Conservation (phyloP, 2,888 invertebrate genomes). For the Orthosia incerta region DNA sequence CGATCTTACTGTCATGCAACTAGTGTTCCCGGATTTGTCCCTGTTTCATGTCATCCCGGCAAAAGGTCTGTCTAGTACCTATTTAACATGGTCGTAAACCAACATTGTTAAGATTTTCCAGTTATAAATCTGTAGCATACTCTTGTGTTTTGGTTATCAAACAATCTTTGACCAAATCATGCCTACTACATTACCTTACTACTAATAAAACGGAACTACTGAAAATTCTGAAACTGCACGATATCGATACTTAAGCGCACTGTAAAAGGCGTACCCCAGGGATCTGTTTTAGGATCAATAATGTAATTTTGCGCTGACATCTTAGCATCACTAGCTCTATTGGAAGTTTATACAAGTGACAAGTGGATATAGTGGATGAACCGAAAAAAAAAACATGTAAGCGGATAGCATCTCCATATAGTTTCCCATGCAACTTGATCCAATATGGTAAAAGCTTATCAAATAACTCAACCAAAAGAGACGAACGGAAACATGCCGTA, state of each 20-base stretch:
- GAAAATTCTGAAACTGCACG: not conserved
- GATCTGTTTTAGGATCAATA: conserved; percentile 1
- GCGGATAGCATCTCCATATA: conserved; percentile 11
- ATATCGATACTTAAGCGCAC: not conserved
- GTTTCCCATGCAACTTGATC: not conserved
- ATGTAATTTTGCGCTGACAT: conserved; percentile 10
- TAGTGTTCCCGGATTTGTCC: too few relatives aligned
- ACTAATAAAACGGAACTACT: too few relatives aligned
- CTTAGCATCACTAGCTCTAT: not conserved
- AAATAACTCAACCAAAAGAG: not conserved
- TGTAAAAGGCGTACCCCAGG: not conserved
- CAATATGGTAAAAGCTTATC: conserved; percentile 20
- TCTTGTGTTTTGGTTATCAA: not conserved
- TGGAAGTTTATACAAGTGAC: conserved; percentile 6
- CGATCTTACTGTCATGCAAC: not conserved
- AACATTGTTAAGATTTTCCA: not conserved
- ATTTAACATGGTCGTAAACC: not conserved
- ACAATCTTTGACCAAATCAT: not conserved
- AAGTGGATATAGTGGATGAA: not conserved
- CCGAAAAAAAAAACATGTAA: not conserved
- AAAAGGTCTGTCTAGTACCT: not conserved
- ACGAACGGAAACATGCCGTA: not conserved
- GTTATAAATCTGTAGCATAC: not conserved
- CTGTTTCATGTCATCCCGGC: too few relatives aligned
- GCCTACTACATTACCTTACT: not conserved